Conservation (phyloP, 2,113 vertebrate species). For the Notarius lentiginosus region DNA sequence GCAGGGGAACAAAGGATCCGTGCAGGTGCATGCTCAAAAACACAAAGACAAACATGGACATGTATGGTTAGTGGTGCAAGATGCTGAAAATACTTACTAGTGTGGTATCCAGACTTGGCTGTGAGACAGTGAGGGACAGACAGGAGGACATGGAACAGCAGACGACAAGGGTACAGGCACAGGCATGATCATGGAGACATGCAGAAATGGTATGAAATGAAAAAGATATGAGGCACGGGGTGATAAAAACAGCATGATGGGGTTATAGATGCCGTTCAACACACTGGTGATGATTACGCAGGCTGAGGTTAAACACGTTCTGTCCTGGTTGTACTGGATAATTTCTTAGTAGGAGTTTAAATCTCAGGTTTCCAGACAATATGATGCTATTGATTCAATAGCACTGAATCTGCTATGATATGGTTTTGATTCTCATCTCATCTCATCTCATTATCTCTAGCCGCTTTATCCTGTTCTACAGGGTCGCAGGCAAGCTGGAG, state of each 20-base stretch:
- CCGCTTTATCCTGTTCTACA: too few species aligned
- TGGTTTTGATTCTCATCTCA: too few species aligned
- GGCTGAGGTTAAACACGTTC: not conserved
- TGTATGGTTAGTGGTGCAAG: not conserved
- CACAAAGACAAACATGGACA: not conserved
- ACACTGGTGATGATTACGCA: not conserved
- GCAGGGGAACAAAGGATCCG: not conserved
- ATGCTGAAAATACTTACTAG: conserved; percentile 63
- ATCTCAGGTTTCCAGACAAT: not conserved
- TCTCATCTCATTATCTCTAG: too few species aligned
- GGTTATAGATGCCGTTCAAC: not conserved
- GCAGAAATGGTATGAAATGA: conserved; percentile 32
- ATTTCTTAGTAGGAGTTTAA: not conserved
- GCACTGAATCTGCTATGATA: not conserved
- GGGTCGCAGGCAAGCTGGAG: too few species aligned
- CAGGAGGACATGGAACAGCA: conserved; percentile 22
- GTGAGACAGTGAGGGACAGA: conserved; percentile 50
- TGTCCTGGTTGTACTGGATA: not conserved
- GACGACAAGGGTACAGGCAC: conserved; percentile 31
- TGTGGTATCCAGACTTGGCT: conserved; percentile 76
- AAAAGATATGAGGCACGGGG: not conserved
- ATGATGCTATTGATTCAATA: not conserved
- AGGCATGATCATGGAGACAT: conserved; percentile 25
- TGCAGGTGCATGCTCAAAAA: not conserved
- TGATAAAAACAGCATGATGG: conserved; percentile 4